Evolutionary conservation across 2,797 vertebrate genomes (phyloP).

Genomic region (Sphenopsis melanotis): DNA sequence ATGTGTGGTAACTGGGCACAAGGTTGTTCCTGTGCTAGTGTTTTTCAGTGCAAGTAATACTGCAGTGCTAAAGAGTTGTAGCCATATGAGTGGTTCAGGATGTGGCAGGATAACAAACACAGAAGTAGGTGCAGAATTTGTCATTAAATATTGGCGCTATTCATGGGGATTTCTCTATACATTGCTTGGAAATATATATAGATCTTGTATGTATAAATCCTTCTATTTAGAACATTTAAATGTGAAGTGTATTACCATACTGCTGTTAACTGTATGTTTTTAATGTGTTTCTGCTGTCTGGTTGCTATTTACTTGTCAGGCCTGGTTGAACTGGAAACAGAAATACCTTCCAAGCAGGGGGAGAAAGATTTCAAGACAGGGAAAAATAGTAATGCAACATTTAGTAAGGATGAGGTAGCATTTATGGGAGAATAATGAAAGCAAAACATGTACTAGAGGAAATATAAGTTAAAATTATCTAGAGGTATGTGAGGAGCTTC

Average conservation of each 20-base stretch:
- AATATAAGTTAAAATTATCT: background rate
- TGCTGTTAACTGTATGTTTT: background rate
- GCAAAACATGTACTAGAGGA: background rate
- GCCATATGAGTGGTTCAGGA: background rate
- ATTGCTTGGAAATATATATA: background rate
- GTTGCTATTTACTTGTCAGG: background rate
- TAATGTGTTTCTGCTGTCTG: background rate
- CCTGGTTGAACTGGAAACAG: background rate
- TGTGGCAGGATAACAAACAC: background rate
- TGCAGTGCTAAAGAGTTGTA: background rate
- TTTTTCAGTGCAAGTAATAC: background rate
- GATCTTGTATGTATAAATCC: background rate
- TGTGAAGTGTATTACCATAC: background rate
- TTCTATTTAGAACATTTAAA: background rate
- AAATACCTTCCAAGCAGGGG: background rate
- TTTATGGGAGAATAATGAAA: background rate
- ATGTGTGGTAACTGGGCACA: background rate
- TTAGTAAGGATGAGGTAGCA: background rate
- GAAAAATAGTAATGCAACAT: background rate
- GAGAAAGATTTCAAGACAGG: background rate
- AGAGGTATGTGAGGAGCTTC: background rate
- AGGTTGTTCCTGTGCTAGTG: background rate
- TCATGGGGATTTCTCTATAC: background rate
- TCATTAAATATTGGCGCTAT: background rate
- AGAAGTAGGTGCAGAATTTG: background rate